A percentile compares a stretch with the other conserved stretches of the same genome.
Evolutionary conservation across 2,113 vertebrate genomes (phyloP).

Genomic region (Genyomyrus donnyi): DNA sequence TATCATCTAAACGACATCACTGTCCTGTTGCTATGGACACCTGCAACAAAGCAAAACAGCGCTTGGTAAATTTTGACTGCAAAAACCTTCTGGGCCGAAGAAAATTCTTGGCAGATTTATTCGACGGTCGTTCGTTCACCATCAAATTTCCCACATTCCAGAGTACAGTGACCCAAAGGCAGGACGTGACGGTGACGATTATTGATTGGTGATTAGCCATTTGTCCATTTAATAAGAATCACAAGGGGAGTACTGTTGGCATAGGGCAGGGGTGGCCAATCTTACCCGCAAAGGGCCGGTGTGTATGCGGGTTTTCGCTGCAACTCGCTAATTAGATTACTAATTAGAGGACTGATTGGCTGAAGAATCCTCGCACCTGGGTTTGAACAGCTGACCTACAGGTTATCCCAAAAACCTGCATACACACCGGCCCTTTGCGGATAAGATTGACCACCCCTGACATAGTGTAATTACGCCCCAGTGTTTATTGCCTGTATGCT

Average conservation of each 20-base stretch:
- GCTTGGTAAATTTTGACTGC: background rate
- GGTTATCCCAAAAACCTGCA: too few relatives aligned
- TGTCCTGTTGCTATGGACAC: constrained; percentile 9
- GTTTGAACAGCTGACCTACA: too few relatives aligned
- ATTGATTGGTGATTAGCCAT: background rate
- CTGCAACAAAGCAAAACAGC: background rate
- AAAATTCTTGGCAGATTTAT: background rate
- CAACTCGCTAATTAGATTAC: too few relatives aligned
- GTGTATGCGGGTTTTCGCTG: too few relatives aligned
- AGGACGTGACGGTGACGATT: background rate
- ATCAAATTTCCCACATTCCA: background rate
- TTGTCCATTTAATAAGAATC: background rate
- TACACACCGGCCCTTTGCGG: too few relatives aligned
- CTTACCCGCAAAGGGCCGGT: too few relatives aligned
- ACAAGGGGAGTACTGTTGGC: background rate
- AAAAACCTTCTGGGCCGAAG: background rate
- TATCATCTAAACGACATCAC: background rate
- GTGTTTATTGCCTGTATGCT: background rate
- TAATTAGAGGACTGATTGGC: too few relatives aligned
- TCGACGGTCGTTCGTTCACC: background rate
- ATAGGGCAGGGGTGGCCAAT: background rate
- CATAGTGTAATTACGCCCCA: background rate
- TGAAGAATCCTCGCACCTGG: too few relatives aligned
- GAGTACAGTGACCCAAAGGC: background rate
- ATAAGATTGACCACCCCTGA: background rate